Evolutionary conservation across 2,113 vertebrate genomes (phyloP), one percentile per base, ranked within the genome.

Genomic region (Lates calcarifer): DNA sequence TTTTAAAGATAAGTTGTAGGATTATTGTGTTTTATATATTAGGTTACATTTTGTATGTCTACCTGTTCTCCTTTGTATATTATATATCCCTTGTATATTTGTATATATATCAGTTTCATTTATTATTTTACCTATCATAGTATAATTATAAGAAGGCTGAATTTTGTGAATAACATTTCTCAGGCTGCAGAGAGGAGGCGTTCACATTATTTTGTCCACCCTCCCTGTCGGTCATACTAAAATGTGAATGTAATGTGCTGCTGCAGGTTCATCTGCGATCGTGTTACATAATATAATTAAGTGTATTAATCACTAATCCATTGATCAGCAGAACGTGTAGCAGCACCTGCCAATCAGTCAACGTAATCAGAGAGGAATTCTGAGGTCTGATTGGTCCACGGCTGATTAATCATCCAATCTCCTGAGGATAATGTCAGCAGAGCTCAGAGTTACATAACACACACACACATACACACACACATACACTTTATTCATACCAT

Each of bases 361-460:
- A 14, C 5, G 11, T 82, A 62, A 87, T 78, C 53, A 1, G 60
- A 26, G 2, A 66, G 43, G 29, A 71, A 69, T 57, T 24, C 55
- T 65, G 28, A 67, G 61, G 62, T 51, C 61, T 66, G 74, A 92
- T 88, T 87, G 81, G 85, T 72, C 64, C n/a, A 6, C 4, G 18
- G 74, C 14, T n/a, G 22, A 84, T 75, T 69, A 87, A 74, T 77
- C 58, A 65, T 73, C 37, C 43, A 65, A 74, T 85, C 80, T 77
- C 68, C 58, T 2, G 18, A 68, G 31, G 71, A 65, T 87, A 58
- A 63, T 79, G 72, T 74, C 67, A 81, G 77, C 77, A 41, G 60
- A 81, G 79, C 73, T 85, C 69, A 71, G 26, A 55, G 56, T 89
- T 78, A 72, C 67, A 51, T 83, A 77, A 90, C 63, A 63, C 18